Conservation (phyloP, 2,113 vertebrate genomes). For the Brachyhypopomus occidentalis region DNA sequence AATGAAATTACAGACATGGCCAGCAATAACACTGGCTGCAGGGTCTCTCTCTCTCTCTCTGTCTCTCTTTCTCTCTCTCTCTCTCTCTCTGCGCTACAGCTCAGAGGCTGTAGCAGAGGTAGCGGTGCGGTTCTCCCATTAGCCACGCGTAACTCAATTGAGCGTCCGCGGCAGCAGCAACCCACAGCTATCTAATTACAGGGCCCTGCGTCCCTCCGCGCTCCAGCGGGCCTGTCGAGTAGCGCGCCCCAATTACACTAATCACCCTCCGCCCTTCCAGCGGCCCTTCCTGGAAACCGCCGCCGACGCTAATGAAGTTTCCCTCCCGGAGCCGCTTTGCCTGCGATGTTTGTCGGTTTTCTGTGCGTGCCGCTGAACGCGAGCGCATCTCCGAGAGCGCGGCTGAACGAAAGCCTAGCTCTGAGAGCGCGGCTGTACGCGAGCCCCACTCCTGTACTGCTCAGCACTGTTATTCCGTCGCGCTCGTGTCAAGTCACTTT, state of each 20-base stretch:
- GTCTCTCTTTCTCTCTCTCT: neutral
- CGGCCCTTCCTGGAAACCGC: constrained; percentile 60
- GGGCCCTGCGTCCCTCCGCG: constrained; percentile 43
- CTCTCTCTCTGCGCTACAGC: too few species aligned
- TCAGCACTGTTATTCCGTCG: neutral
- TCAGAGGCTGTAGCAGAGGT: constrained; percentile 63
- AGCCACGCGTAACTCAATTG: constrained; percentile 70
- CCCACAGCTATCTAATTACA: constrained; percentile 67
- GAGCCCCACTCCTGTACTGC: neutral
- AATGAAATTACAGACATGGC: constrained; percentile 13
- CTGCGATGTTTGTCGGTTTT: constrained; percentile 18
- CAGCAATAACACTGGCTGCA: constrained; percentile 8
- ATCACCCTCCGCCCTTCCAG: constrained; percentile 47
- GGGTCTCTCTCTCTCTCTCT: neutral
- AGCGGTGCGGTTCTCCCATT: constrained; percentile 60
- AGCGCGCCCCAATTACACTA: constrained; percentile 63
- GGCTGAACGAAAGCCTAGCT: too few species aligned
- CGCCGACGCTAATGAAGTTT: constrained; percentile 57
- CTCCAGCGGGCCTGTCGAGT: constrained; percentile 39
- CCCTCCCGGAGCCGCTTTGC: constrained; percentile 40
- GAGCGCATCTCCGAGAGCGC: too few species aligned
- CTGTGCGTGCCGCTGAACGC: neutral
- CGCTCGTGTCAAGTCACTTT: too few species aligned
- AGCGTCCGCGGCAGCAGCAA: constrained; percentile 64
- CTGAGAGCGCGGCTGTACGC: neutral